These are phyloP conservation scores for Aradophagus sp. DNA, from an alignment of 1,140 invertebrate species.

Conservation along the genomic window DNA sequence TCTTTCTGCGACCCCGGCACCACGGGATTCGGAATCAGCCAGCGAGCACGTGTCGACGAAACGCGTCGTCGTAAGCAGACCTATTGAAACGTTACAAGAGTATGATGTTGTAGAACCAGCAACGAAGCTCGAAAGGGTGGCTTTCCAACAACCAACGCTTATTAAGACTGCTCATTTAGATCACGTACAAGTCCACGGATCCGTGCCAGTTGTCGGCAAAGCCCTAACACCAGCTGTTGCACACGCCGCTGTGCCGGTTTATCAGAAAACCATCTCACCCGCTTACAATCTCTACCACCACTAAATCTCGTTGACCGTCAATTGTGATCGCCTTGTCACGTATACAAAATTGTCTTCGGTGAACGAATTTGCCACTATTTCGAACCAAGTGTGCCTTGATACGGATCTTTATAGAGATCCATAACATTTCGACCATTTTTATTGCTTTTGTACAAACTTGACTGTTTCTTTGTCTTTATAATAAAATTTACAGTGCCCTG, in stretches of 20 bases:
- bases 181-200: slow-evolving; percentile 71
- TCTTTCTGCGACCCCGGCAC: slow-evolving; percentile 77
- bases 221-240: slow-evolving; percentile 71
- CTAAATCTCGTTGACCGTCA: slow-evolving; percentile 3
- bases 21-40: slow-evolving; percentile 71
- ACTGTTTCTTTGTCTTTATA: no score
- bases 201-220: slow-evolving; percentile 71
- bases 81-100: slow-evolving; percentile 79
- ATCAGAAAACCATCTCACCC: slow-evolving; percentile 65
- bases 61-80: slow-evolving; percentile 78
- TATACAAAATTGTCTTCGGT: no score
- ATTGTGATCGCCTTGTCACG: no score
- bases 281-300: slow-evolving; percentile 57
- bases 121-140: slow-evolving; percentile 74
- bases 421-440: no score
- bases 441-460: no score
- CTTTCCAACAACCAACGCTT: slow-evolving; percentile 73
- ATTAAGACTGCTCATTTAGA: slow-evolving; percentile 72
- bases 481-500: no score
- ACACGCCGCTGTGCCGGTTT: slow-evolving; percentile 64
- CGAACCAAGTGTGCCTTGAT: no score
- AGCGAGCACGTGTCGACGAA: slow-evolving; percentile 78
- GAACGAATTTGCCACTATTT: no score
- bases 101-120: slow-evolving; percentile 77
- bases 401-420: no score